Evolutionary conservation across 2,888 invertebrate genomes (phyloP), one percentile per base, ranked within the genome.

Genomic region (Mystacides longicornis): DNA sequence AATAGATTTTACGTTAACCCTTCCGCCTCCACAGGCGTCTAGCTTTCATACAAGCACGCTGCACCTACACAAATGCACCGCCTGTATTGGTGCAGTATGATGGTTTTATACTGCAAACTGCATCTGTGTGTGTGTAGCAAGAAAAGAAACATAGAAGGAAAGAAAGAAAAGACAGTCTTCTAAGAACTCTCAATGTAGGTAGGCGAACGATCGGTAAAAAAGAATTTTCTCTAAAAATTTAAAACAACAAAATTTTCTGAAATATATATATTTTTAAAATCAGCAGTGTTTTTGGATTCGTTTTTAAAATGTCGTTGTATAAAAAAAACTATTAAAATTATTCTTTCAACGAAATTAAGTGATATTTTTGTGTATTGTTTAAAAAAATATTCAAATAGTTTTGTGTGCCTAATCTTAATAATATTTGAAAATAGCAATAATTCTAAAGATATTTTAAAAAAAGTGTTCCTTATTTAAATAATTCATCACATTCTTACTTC

Each of bases 121-220:
- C 37, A 37, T 37, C 16, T 3, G 37, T 37, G 37, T 14, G 27
- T 3, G 37, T n/a, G n/a, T n/a, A n/a, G n/a, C n/a, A n/a, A n/a
- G 14, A 37, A 37, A 37, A 37, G 37, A 3, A 37, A 37, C 3
- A 37, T 7, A 14, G 37, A 37, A 37, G 16, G 37, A 37, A 27
- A 37, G 37, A 37, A 37, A 37, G 37, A 37, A 37, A n/a, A 37
- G 37, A 14, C 37, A 37, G 37, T 37, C 37, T 37, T 37, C 37
- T 37, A 37, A 37, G 37, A 37, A 37, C 37, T 37, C 14, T 16
- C 14, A 3, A 3, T 37, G 37, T 37, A 37, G 27, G 37, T 37
- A 37, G 37, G 37, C 37, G 37, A 37, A 16, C 4, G 37, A 37
- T 37, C 16, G 37, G 37, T 37, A 37, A 37, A 37, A 16, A 37